Base-by-base conservation (phyloP, 2,797 vertebrate genomes). In the Notolepis coatsorum region DNA sequence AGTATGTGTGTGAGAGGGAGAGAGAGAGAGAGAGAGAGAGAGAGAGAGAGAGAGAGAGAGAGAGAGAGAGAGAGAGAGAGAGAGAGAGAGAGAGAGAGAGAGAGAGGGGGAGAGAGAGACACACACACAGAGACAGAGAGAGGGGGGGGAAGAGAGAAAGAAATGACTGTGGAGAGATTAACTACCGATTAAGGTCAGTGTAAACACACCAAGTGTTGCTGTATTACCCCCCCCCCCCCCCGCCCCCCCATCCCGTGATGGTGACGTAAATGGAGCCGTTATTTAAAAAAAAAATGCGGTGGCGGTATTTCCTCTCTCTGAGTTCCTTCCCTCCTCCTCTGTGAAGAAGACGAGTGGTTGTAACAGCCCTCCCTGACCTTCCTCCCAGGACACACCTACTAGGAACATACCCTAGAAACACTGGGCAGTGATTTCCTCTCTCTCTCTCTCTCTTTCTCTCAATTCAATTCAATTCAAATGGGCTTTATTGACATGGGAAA, bases 331-430 rank as follows among this genome's bases (percentile, higher is more conserved):
- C 67, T 66, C 47, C 48, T 48, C 58, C 24, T 8, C 54, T 60
- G 58, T 59, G 18, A 72, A 81, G 38, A 61, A 71, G 81, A 68
- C 64, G 53, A 49, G 15, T 35, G 35, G 53, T 57, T 65, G 59
- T 51, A 82, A 82, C 70, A 79, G 31, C 61, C 57, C 46, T 57
- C 70, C 49, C 72, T 71, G 52, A 76, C 65, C 57, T 72, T 71
- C 84, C 72, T 58, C 75, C 81, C 69, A 71, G 48, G 82, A 21
- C 81, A 90, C 85, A 86, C 89, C 90, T 91, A 79, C 70, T 85
- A 87, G 83, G 73, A 91, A 90, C 92, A 91, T 85, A 90, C 73
- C 79, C 71, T 46, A 78, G 38, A 83, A 74, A 82, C 53, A 62
- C 67, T 83, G 62, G 62, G 70, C 54, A 66, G 76, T 49, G 58